These are phyloP conservation scores for Tromatobia lineatoria DNA, from an alignment of 2,888 invertebrate genomes.

Conservation along the genomic window DNA sequence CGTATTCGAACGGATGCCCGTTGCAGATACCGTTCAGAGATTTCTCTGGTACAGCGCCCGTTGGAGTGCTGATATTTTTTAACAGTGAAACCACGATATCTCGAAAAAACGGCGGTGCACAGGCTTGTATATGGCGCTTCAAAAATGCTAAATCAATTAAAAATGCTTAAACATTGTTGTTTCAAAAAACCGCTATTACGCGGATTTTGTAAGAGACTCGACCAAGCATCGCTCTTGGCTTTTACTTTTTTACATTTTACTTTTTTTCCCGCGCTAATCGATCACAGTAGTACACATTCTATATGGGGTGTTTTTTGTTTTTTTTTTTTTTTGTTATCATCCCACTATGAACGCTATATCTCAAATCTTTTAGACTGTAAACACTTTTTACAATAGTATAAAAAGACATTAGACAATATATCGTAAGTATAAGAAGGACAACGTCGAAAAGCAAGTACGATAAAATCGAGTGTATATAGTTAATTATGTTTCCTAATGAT, in stretches of 20 bases:
- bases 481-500: conserved; percentile 68
- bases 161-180: neutral
- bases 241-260: conserved; percentile 26
- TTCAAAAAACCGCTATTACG: conserved; percentile 27
- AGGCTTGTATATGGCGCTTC: conserved; percentile 45
- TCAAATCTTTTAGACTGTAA: conserved; percentile 64
- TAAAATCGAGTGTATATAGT: conserved; percentile 72
- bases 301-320: conserved; percentile 48
- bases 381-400: conserved; percentile 73
- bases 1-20: conserved; percentile 11
- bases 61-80: conserved; percentile 11
- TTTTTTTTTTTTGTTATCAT: conserved; percentile 27
- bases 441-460: conserved; percentile 72
- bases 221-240: conserved; percentile 33
- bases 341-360: conserved; percentile 55
- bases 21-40: conserved; percentile 20
- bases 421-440: conserved; percentile 72
- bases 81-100: conserved; percentile 16
- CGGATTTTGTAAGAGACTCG: conserved; percentile 35
- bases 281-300: conserved; percentile 68
- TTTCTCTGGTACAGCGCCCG: conserved; percentile 16
- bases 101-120: conserved; percentile 26
- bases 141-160: conserved; percentile 37
- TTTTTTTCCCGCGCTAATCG: conserved; percentile 47
- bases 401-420: conserved; percentile 72